Evolutionary conservation across 2,888 invertebrate species (phyloP).

Genomic region (Theretra japonica): DNA sequence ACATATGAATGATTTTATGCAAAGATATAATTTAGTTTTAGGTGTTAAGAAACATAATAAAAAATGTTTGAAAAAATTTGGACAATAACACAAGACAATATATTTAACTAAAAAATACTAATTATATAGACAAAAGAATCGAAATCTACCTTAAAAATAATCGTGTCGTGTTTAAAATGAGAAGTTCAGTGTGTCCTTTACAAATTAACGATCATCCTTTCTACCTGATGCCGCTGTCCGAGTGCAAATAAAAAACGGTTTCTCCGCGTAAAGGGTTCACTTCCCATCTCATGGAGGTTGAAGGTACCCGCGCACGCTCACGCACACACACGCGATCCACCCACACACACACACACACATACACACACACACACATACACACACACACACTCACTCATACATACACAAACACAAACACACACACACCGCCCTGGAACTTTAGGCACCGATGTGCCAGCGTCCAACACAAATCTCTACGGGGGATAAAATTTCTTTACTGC

Average conservation of each 20-base stretch:
- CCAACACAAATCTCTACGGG: conserved; percentile 79
- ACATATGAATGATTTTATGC: background rate
- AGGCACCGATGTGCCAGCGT: conserved; percentile 67
- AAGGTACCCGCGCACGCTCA: conserved; percentile 61
- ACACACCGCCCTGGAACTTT: conserved; percentile 54
- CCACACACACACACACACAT: conserved; percentile 44
- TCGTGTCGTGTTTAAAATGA: conserved; percentile 63
- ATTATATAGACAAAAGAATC: conserved; percentile 26
- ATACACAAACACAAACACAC: conserved; percentile 40
- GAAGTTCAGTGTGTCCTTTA: conserved; percentile 78
- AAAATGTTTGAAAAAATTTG: background rate
- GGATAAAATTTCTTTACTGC: conserved; percentile 75
- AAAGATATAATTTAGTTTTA: background rate
- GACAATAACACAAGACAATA: background rate
- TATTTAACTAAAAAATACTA: background rate
- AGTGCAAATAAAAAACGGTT: conserved; percentile 85
- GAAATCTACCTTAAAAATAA: conserved; percentile 42
- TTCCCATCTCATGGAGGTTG: conserved; percentile 83
- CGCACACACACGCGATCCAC: conserved; percentile 51
- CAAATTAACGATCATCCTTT: conserved; percentile 84
- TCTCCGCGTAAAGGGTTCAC: conserved; percentile 85
- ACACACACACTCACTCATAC: conserved; percentile 41
- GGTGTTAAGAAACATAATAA: background rate
- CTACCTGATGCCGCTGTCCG: conserved; percentile 85
- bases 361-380: conserved; percentile 37